These are phyloP conservation scores for Bombyx huttoni DNA, from an alignment of 2,888 invertebrate species.

Conservation along the genomic window DNA sequence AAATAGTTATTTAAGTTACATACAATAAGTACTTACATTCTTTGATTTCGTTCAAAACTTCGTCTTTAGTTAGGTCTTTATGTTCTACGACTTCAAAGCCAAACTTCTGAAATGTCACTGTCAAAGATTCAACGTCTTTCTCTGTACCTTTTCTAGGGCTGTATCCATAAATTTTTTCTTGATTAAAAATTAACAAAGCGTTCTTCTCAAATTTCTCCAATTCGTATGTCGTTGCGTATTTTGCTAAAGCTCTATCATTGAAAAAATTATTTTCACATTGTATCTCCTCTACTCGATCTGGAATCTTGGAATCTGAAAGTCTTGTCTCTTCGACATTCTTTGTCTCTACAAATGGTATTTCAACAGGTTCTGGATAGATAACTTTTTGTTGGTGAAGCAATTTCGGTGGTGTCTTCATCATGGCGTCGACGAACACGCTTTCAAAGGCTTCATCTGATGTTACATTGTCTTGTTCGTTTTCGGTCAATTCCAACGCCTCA, in stretches of 20 bases:
- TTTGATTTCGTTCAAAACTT: slow-evolving; percentile 28
- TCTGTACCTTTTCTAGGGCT: slow-evolving; percentile 36
- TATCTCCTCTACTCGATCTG: neutral
- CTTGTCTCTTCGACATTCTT: neutral
- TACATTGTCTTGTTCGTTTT: neutral
- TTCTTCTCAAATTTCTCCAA: slow-evolving; percentile 47
- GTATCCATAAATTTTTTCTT: slow-evolving; percentile 31
- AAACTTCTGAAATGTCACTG: slow-evolving; percentile 30
- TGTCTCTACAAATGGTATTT: neutral
- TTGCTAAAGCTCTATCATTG: slow-evolving; percentile 20
- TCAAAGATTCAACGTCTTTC: slow-evolving; percentile 34
- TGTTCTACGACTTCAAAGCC: slow-evolving; percentile 35
- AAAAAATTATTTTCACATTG: neutral
- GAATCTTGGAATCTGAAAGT: neutral
- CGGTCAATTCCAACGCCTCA: neutral
- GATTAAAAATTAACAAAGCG: slow-evolving; percentile 45
- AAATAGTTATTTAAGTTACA: neutral
- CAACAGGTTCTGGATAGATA: neutral
- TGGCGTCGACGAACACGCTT: neutral
- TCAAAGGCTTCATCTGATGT: neutral
- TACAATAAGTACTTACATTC: slow-evolving; percentile 24
- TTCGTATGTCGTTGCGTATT: slow-evolving; percentile 36
- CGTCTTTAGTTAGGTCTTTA: slow-evolving; percentile 30
- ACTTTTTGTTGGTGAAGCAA: neutral
- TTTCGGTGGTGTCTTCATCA: neutral